phyloP scores from a whole-genome alignment of 2,888 invertebrate species.

The Apoda limacodes region DNA sequence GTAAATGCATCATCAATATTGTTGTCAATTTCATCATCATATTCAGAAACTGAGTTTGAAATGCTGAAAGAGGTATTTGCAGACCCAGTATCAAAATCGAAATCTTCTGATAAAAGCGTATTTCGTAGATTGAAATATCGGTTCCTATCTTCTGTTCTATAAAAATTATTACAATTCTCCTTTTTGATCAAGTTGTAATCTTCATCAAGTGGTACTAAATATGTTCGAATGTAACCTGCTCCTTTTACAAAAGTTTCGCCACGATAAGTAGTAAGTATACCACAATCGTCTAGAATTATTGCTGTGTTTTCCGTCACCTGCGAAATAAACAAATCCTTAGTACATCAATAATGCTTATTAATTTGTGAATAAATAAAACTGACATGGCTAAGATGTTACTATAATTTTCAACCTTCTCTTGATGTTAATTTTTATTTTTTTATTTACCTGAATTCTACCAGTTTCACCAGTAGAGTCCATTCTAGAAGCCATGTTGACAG shows the following conservation, averaged over 20 bases:
- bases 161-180: constrained; percentile 36
- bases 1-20: constrained; percentile 13
- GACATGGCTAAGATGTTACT: too few relatives aligned
- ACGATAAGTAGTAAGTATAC: constrained; percentile 75
- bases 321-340: too few relatives aligned
- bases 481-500: constrained; percentile 95
- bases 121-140: constrained; percentile 33
- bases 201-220: constrained; percentile 76
- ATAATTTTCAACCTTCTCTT: not conserved
- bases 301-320: constrained; percentile 81
- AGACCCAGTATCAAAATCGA: constrained; percentile 22
- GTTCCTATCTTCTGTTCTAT: constrained; percentile 31
- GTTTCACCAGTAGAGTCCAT: constrained; percentile 93
- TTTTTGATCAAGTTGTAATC: constrained; percentile 63
- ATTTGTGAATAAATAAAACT: too few relatives aligned
- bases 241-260: constrained; percentile 82
- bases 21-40: constrained; percentile 3
- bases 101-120: constrained; percentile 23
- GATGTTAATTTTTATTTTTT: too few relatives aligned
- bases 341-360: too few relatives aligned
- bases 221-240: constrained; percentile 76
- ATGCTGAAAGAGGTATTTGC: constrained; percentile 23
- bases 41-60: constrained; percentile 2
- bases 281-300: constrained; percentile 73
- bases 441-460: constrained; percentile 78